Evolutionary conservation across 1,140 invertebrate species (phyloP), one percentile per base, ranked within the genome.

Genomic region (Trichoplusia ni): DNA sequence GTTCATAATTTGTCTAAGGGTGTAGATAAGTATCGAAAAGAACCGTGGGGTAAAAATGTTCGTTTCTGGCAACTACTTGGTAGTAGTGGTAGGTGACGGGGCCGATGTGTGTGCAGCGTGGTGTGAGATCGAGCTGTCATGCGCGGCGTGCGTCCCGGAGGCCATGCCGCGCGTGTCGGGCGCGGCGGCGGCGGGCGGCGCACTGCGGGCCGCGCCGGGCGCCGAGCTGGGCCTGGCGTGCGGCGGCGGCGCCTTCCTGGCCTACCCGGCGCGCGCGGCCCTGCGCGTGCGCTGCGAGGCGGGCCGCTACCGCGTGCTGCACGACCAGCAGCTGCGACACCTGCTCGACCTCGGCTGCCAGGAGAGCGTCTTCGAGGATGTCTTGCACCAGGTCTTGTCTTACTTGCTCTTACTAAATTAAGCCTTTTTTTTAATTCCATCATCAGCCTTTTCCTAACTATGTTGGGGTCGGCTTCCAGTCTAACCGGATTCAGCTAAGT

Each of bases 311-410:
- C 71, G 81, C 25, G 67, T 86, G 54, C 33, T 37, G 6, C 66
- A 65, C 21, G 85, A 86, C 66, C 44, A 16, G 21, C 5, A 42
- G 8, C 53, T 82, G 25, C 71, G 76, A 0, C 78, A 82, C 35
- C 46, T 90, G 47, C 77, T 86, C 42, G 85, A 90, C 31, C 70
- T 91, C 8, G 87, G 88, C 63, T 90, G 90, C 64, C 84, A 89
- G 75, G 80, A 85, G 64, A 79, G 80, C 69, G 64, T 88, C 29
- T 89, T 84, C 65, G 88, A 89, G 64, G 90, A 91, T 47, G 83
- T 89, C 2, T 60, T 84, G 59, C 90, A 90, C 40, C 25, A 75
- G 67, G 83, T 87, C n/a, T n/a, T n/a, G n/a, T n/a, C n/a, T n/a
- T n/a, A n/a, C n/a, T n/a, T n/a, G n/a, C n/a, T n/a, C n/a, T n/a